These are phyloP conservation scores for Cotesia vestalis DNA, from an alignment of 1,140 invertebrate species.

Conservation along the genomic window DNA sequence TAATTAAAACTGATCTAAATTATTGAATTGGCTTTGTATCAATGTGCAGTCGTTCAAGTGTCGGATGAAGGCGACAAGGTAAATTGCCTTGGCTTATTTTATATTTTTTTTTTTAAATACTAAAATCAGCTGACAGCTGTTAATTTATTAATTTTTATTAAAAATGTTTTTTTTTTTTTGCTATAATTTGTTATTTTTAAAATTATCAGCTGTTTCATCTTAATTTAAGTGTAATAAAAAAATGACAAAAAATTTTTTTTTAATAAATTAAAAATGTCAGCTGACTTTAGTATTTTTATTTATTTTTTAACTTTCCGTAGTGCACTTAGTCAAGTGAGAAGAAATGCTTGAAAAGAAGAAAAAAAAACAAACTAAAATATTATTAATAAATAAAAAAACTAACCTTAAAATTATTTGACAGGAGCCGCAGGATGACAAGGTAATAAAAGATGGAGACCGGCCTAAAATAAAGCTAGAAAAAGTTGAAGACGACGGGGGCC, in stretches of 20 bases:
- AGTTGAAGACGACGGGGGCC: conserved; percentile 62
- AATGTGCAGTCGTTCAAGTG: conserved; percentile 59
- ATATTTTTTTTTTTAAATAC: not conserved
- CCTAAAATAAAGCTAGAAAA: conserved; percentile 53
- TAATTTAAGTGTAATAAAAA: too few relatives aligned
- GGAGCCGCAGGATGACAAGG: conserved; percentile 45
- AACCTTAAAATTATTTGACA: conserved; percentile 16
- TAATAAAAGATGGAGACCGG: conserved; percentile 30
- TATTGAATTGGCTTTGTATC: conserved; percentile 38
- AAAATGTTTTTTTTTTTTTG: too few relatives aligned
- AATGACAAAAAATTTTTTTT: too few relatives aligned
- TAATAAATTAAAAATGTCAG: too few relatives aligned
- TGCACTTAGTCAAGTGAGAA: too few relatives aligned
- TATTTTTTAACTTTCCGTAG: conserved; percentile 2
- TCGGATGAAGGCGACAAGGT: conserved; percentile 56
- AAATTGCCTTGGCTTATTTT: conserved; percentile 36
- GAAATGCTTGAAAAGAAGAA: not conserved
- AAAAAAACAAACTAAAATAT: conserved; percentile 3
- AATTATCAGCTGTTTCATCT: too few relatives aligned
- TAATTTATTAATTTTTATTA: too few relatives aligned
- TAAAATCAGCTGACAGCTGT: not conserved
- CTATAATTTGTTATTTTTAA: too few relatives aligned
- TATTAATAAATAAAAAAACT: conserved; percentile 2
- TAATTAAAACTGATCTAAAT: conserved; percentile 6
- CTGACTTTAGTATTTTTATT: too few relatives aligned